Conservation (phyloP, 2,888 invertebrate genomes). For the Aleiodes leptofemur region DNA sequence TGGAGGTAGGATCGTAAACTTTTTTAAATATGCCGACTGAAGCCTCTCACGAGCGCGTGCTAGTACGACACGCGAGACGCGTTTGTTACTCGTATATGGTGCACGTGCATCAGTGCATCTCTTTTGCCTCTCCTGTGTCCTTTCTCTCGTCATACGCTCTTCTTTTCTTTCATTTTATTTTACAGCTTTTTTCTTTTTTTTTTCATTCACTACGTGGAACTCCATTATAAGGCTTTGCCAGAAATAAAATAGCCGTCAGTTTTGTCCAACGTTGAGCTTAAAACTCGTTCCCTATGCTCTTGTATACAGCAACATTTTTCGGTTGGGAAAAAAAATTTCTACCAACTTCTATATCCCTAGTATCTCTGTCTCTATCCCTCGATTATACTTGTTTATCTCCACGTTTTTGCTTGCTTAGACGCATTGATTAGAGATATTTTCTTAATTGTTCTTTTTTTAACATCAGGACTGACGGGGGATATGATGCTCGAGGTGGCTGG, state of each 20-base stretch:
- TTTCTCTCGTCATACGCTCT: slow-evolving; percentile 5
- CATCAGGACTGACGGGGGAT: not conserved
- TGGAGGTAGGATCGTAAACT: slow-evolving; percentile 64
- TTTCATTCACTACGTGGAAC: slow-evolving; percentile 40
- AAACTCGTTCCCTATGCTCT: not conserved
- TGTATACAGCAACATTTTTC: not conserved
- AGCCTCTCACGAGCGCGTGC: slow-evolving; percentile 47
- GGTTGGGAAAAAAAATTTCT: not conserved
- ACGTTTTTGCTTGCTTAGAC: no score
- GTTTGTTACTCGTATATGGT: slow-evolving; percentile 45
- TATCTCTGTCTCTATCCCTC: no score
- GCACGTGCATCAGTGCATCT: slow-evolving; percentile 45
- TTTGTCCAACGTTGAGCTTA: slow-evolving; percentile 33
- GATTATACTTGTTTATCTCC: no score
- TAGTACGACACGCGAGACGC: slow-evolving; percentile 49
- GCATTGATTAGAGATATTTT: no score
- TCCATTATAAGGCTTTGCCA: slow-evolving; percentile 54
- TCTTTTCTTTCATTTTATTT: slow-evolving; percentile 32
- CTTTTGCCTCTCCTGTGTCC: slow-evolving; percentile 12
- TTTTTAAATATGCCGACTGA: slow-evolving; percentile 53
- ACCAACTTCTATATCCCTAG: no score
- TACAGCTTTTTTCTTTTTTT: slow-evolving; percentile 24
- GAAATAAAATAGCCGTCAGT: slow-evolving; percentile 53
- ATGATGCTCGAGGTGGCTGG: slow-evolving; percentile 52
- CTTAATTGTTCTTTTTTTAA: no score